Evolutionary conservation across 2,888 invertebrate species (phyloP), one percentile per base, ranked within the genome.

Genomic region (Eremobia ochroleuca): DNA sequence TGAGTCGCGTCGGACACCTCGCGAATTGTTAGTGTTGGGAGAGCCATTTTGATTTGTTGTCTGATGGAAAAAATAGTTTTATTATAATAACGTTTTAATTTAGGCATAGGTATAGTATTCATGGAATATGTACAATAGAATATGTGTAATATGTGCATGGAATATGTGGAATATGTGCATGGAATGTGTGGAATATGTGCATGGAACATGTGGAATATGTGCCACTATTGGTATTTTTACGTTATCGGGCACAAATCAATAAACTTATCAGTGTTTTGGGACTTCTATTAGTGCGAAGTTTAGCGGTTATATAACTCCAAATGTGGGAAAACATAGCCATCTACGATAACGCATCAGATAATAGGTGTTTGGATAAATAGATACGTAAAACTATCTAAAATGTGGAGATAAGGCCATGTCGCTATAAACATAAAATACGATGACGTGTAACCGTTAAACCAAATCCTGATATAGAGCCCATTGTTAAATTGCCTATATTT

Each of bases 1-100:
- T 93, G 90, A 70, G 94, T 92, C 4, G 92, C 95, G 28, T 90
- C 86, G 3, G 94, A 92, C 2, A 96, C 87, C 79, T 96, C 94
- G 75, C 93, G 89, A 25, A 96, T 83, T 0, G 95, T 94, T 1
- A 96, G 83, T 1, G 93, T 94, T 11, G 96, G 95, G 40, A 95
- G 92, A 76, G 93, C 79, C 93, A 95, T 93, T 91, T 91, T 93
- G 84, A 71, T 74, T 83, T 65, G 1, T 37, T 71, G 6, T 87
- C 91, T 92, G 89, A 55, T 43, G 59, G 3, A 13, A 62, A 34
- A 72, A 34, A 62, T 37, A 0, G 0, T 52, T 6, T 40, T n/a
- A 9, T 68, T 64, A 43, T 43, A 43, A 43, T 43, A 73, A 3
- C 2, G 8, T 34, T 74, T 61, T 52, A 49, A 40, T 49, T 40